Percentiles rank a stretch among this genome's conserved stretches.
Evolutionary conservation across 2,888 invertebrate species (phyloP).

Genomic region (Drosophila leonis): DNA sequence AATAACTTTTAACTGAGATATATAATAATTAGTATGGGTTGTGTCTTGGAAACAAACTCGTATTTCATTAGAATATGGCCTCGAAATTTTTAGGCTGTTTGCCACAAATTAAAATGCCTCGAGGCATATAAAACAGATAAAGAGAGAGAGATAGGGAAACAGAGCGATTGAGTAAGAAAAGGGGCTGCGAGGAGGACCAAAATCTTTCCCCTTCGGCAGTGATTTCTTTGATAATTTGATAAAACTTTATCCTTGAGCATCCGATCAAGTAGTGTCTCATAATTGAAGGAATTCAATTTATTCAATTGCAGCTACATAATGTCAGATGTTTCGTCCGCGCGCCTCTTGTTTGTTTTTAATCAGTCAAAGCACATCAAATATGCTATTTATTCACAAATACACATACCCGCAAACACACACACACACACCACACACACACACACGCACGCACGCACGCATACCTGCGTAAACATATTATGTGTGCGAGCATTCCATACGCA

Average conservation of each 20-base stretch:
- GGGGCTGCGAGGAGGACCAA: rapidly evolving
- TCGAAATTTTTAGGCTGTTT: slow-evolving; percentile 44
- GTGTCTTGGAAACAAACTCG: slow-evolving; percentile 4
- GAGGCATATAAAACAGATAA: background rate
- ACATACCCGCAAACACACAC: slow-evolving; percentile 18
- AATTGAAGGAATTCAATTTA: slow-evolving; percentile 70
- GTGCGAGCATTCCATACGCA: slow-evolving; percentile 18
- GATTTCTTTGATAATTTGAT: slow-evolving; percentile 55
- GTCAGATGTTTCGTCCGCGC: background rate
- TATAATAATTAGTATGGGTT: slow-evolving; percentile 27
- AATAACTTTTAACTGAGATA: slow-evolving; percentile 31
- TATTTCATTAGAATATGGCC: slow-evolving; percentile 52
- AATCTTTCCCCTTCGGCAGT: background rate
- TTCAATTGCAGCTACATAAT: slow-evolving; percentile 25
- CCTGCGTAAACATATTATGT: slow-evolving; percentile 25
- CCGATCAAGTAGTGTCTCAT: slow-evolving; percentile 44
- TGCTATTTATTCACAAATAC: slow-evolving; percentile 54
- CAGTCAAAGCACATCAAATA: slow-evolving; percentile 67
- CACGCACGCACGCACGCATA: slow-evolving; percentile 15
- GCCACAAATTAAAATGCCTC: slow-evolving; percentile 36
- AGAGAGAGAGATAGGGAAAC: background rate
- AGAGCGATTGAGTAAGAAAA: background rate
- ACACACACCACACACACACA: slow-evolving; percentile 13
- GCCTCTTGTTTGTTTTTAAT: slow-evolving; percentile 72
- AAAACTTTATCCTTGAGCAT: slow-evolving; percentile 20